Percentiles rank a stretch among this genome's conserved stretches.
Conservation (phyloP, 2,113 vertebrate genomes). For the Cervus canadensis region DNA sequence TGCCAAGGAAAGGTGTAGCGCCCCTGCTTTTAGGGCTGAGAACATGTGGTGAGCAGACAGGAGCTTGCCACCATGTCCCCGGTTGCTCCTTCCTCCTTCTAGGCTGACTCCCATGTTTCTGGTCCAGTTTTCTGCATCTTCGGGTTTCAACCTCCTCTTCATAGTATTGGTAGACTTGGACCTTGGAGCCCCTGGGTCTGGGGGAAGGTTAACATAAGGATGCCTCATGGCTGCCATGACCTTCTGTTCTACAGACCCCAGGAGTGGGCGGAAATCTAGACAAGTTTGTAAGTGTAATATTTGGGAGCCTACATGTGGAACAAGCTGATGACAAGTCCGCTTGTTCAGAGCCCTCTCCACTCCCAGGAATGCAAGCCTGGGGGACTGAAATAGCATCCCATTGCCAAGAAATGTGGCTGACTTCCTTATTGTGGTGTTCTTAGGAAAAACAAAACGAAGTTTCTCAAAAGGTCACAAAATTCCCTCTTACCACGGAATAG, state of each 20-base stretch:
- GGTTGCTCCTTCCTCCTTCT: neutral
- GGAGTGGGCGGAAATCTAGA: neutral
- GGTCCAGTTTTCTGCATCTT: neutral
- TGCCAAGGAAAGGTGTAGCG: neutral
- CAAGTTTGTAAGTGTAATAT: neutral
- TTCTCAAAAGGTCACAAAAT: conserved; percentile 55
- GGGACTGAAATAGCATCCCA: neutral
- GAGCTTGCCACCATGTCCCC: neutral
- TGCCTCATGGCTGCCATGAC: no score
- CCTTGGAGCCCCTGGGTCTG: neutral
- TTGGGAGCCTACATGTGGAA: neutral
- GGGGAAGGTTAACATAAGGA: neutral
- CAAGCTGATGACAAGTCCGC: neutral
- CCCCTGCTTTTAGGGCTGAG: neutral
- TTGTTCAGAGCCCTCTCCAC: neutral
- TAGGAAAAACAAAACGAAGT: conserved; percentile 21
- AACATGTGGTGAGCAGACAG: neutral
- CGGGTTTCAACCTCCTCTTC: neutral
- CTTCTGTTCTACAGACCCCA: neutral
- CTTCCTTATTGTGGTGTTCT: conserved; percentile 21
- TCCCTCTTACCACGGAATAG: neutral
- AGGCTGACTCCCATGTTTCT: neutral
- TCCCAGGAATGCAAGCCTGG: neutral
- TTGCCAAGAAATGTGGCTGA: neutral
- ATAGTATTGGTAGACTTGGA: neutral